Percentiles rank a stretch among this genome's conserved stretches.
phyloP scores from a whole-genome alignment of 2,888 invertebrate genomes.

The Perdita meconis region DNA sequence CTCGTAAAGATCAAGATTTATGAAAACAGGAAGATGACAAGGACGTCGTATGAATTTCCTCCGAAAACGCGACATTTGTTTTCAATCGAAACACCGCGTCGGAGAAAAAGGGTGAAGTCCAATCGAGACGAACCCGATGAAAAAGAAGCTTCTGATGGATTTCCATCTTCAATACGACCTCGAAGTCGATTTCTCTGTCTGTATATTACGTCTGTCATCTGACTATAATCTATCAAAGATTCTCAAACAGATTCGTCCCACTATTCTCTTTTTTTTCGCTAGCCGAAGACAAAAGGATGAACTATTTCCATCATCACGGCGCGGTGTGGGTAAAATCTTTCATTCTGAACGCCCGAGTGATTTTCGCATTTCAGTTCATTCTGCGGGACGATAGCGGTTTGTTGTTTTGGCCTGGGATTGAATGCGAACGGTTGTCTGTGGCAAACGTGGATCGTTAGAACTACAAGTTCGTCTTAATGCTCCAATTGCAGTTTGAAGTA shows the following conservation, averaged over 20 bases:
- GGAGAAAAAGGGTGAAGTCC: background rate
- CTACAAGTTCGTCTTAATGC: background rate
- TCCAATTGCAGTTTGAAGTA: background rate
- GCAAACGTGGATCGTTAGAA: background rate
- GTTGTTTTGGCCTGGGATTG: background rate
- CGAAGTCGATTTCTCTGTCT: background rate
- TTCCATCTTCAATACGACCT: background rate
- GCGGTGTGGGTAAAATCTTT: background rate
- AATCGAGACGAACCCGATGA: background rate
- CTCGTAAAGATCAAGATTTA: background rate
- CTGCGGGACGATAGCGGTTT: background rate
- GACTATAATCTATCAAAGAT: background rate
- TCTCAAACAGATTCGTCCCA: background rate
- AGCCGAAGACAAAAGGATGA: background rate
- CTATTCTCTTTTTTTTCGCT: background rate
- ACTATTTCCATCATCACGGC: background rate
- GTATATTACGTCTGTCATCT: background rate
- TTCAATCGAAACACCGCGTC: background rate
- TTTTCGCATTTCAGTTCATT: conserved; percentile 20
- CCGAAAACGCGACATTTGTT: background rate
- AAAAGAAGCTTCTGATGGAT: background rate
- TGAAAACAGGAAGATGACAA: background rate
- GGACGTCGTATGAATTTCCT: background rate
- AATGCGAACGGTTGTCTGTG: conserved; percentile 11
- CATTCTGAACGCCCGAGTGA: background rate